Base-by-base conservation (phyloP, 2,113 vertebrate species). In the Rhinichthys klamathensis region DNA sequence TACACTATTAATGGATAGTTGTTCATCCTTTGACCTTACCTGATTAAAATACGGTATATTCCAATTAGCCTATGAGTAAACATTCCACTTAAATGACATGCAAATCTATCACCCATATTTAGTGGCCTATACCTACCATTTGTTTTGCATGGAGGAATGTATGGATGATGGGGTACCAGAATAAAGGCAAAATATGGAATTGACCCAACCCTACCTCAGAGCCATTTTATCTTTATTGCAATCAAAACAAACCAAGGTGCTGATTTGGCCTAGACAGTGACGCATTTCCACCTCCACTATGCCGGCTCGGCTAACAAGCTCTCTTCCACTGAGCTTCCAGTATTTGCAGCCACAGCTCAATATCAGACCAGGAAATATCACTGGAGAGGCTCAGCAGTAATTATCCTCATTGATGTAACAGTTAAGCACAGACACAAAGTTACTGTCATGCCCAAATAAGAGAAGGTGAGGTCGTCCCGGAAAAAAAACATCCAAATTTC, bases 281-380 rank as follows among this genome's bases (percentile, higher is more conserved):
- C 60, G 83, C 85, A 76, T 76, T 21, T 8, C 18, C 49, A 60
- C 74, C 27, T 8, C 32, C 49, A 49, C 74, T 6, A 54, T 4
- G 8, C 49, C 30, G 23, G 6, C 67, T 84, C 51, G 6, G 25
- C 56, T 61, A 38, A 32, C 32, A 46, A 25, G 61, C 63, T 6
- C 3, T 61, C 46, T 32, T 82, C 44, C 60, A 18, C 30, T 18
- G 82, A 76, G 82, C 51, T 86, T 84, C 49, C 74, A 56, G 44
- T 74, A 6, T 81, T 90, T 84, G 82, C 87, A 46, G 75, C 65
- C 87, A 80, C 6, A 60, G 89, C 90, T 89, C 89, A 63, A 51
- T 76, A 91, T 90, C 90, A 74, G 84, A 93, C 85, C 78, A 93
- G 93, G 93, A 94, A 94, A 94, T 92, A 90, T 91, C 92, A 93